Conservation (phyloP, 2,797 vertebrate genomes). For the Setipinna tenuifilis region DNA sequence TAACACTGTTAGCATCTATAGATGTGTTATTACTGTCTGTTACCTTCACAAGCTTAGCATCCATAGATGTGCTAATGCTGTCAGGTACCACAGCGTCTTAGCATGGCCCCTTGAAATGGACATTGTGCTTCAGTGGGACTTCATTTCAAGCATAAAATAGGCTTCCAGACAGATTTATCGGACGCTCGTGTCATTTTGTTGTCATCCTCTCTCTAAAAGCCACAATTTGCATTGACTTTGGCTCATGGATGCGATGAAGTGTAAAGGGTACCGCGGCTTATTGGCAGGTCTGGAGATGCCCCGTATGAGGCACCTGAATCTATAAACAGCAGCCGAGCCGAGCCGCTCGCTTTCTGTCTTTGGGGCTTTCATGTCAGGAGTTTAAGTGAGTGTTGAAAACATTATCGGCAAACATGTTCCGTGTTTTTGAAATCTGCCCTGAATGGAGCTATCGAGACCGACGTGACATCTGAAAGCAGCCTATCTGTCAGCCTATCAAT, state of each 20-base stretch:
- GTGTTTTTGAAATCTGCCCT: neutral
- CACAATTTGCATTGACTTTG: conserved; percentile 51
- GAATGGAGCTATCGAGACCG: neutral
- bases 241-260: conserved; percentile 49
- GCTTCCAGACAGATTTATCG: conserved; percentile 32
- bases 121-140: conserved; percentile 11
- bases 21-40: neutral
- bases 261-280: conserved; percentile 45
- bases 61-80: neutral
- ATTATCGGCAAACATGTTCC: conserved; percentile 7
- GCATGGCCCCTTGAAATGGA: neutral
- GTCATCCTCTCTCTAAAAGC: conserved; percentile 41
- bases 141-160: conserved; percentile 44
- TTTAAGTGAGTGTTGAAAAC: conserved; percentile 39
- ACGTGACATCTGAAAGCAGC: neutral
- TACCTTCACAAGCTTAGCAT: neutral
- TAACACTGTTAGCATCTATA: too few species aligned
- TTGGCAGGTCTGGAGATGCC: conserved; percentile 46
- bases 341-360: conserved; percentile 33
- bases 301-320: conserved; percentile 34
- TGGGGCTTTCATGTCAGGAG: conserved; percentile 32
- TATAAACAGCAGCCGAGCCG: conserved; percentile 26
- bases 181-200: conserved; percentile 36
- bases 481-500: neutral
- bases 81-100: neutral